Percentiles rank a stretch among this genome's conserved stretches.
phyloP scores from a whole-genome alignment of 2,888 invertebrate species.

The Hypolimnas misippus region DNA sequence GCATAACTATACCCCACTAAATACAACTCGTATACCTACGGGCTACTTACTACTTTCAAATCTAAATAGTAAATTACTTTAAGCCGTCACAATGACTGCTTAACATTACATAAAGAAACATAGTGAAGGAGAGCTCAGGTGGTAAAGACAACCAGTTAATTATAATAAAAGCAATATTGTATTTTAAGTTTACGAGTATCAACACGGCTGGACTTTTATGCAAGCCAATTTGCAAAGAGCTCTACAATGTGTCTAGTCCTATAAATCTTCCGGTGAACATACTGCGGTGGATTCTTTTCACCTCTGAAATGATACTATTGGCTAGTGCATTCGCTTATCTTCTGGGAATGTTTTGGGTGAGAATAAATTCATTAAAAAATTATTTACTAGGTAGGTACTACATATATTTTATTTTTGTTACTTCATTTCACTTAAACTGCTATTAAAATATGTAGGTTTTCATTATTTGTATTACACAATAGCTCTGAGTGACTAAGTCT shows the following conservation, averaged over 20 bases:
- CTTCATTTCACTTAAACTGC: too few relatives aligned
- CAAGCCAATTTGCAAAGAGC: constrained; percentile 46
- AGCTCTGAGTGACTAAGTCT: too few relatives aligned
- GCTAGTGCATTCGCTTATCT: constrained; percentile 50
- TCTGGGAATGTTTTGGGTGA: constrained; percentile 52
- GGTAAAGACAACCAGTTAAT: not conserved
- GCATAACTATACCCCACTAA: too few relatives aligned
- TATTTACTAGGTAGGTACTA: too few relatives aligned
- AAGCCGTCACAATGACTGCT: too few relatives aligned
- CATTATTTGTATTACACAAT: too few relatives aligned
- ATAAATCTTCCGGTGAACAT: constrained; percentile 28
- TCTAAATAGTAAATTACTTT: too few relatives aligned
- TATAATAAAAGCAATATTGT: constrained; percentile 5
- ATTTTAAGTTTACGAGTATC: constrained; percentile 47
- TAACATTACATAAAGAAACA: too few relatives aligned
- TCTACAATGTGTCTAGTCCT: constrained; percentile 35
- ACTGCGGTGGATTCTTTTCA: constrained; percentile 49
- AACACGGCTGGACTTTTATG: constrained; percentile 40
- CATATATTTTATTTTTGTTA: too few relatives aligned
- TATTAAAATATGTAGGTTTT: too few relatives aligned
- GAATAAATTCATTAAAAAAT: constrained; percentile 12
- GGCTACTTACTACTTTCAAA: too few relatives aligned
- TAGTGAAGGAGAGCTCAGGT: not conserved
- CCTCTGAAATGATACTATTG: constrained; percentile 44
- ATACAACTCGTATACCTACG: too few relatives aligned